Conservation (phyloP, 2,797 vertebrate species). For the Gallinago nigripennis region DNA sequence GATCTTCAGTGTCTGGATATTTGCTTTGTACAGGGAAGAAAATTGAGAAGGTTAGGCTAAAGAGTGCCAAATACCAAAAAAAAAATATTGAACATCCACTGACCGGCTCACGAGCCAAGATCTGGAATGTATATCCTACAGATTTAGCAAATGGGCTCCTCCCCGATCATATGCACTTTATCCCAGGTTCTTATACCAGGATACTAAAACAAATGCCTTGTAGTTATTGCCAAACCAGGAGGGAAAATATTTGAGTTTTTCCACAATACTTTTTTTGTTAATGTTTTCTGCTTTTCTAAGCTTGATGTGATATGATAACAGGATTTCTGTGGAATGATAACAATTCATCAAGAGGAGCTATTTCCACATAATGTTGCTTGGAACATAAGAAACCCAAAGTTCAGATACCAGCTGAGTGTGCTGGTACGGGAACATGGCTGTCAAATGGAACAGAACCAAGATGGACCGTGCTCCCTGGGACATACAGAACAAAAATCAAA, state of each 20-base stretch:
- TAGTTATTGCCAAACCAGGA: not conserved
- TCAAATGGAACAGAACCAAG: not conserved
- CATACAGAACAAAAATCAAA: not conserved
- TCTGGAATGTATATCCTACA: not conserved
- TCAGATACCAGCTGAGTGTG: not conserved
- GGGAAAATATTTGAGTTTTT: not conserved
- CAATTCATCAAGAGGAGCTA: not conserved
- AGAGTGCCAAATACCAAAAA: not conserved
- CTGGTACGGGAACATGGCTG: not conserved
- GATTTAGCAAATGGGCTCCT: not conserved
- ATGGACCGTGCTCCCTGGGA: not conserved
- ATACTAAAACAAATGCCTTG: constrained; percentile 16
- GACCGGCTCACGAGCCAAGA: not conserved
- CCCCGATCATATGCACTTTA: not conserved
- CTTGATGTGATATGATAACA: not conserved
- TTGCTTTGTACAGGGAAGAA: not conserved
- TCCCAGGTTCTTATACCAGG: not conserved
- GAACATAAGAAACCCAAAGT: not conserved
- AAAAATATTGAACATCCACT: not conserved
- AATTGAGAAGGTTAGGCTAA: not conserved
- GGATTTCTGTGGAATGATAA: not conserved
- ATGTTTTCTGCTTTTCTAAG: not conserved
- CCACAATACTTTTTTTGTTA: not conserved
- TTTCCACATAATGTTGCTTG: not conserved
- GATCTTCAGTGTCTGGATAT: not conserved